phyloP scores from a whole-genome alignment of 2,888 invertebrate genomes.

The Cacoxenus indagator region DNA sequence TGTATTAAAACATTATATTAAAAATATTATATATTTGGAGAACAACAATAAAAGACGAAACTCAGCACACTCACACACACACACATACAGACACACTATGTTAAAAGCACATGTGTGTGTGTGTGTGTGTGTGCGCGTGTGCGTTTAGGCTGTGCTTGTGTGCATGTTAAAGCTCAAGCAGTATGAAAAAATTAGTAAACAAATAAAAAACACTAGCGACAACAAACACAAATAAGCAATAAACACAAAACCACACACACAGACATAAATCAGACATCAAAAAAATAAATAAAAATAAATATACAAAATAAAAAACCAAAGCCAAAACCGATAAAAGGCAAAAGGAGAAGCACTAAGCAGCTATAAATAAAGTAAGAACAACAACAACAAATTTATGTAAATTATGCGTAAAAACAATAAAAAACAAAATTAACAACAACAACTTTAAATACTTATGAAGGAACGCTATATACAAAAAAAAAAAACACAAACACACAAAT shows the following conservation, averaged over 20 bases:
- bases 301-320: not conserved
- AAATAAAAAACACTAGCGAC: too few relatives aligned
- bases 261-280: too few relatives aligned
- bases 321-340: not conserved
- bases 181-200: too few relatives aligned
- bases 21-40: not conserved
- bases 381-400: constrained; percentile 1
- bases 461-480: not conserved
- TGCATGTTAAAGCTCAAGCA: too few relatives aligned
- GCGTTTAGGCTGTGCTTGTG: too few relatives aligned
- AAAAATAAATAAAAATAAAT: not conserved
- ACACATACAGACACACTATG: too few relatives aligned
- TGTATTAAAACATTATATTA: not conserved
- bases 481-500: not conserved
- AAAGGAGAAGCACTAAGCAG: not conserved
- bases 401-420: constrained; percentile 2
- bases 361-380: not conserved
- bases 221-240: too few relatives aligned
- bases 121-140: not conserved
- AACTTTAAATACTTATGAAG: constrained; percentile 2
- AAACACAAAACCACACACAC: too few relatives aligned
- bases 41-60: constrained; percentile 13
- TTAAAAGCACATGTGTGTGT: not conserved
- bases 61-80: too few relatives aligned
- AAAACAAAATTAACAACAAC: not conserved